Conservation (phyloP, 2,888 invertebrate species). For the Torymus texanus region DNA sequence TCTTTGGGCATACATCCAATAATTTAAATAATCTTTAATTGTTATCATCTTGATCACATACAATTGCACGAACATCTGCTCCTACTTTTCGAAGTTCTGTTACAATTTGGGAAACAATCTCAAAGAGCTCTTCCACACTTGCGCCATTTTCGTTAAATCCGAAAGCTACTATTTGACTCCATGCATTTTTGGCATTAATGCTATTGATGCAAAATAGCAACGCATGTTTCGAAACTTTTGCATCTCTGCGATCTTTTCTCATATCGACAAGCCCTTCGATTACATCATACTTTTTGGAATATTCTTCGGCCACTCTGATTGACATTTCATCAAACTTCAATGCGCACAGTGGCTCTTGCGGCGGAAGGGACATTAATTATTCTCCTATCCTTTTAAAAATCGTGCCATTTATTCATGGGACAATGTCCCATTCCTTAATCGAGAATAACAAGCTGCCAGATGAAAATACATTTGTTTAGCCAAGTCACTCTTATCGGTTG, state of each 20-base stretch:
- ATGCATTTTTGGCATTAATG: slow-evolving; percentile 51
- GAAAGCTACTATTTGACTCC: slow-evolving; percentile 51
- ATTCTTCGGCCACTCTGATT: neutral
- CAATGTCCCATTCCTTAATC: slow-evolving; percentile 7
- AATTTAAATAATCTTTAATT: slow-evolving; percentile 31
- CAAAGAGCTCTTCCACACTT: slow-evolving; percentile 3
- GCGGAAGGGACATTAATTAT: neutral
- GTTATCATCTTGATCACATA: slow-evolving; percentile 20
- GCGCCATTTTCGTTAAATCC: slow-evolving; percentile 29
- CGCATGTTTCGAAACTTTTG: slow-evolving; percentile 39
- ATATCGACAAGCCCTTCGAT: slow-evolving; percentile 22
- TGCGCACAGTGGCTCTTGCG: neutral
- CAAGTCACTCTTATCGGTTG: neutral
- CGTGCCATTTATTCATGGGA: slow-evolving; percentile 47
- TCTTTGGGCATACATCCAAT: neutral
- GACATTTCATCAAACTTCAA: slow-evolving; percentile 25
- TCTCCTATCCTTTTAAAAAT: slow-evolving; percentile 33
- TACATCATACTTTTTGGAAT: neutral
- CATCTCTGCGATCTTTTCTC: slow-evolving; percentile 16
- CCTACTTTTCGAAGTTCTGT: neutral
- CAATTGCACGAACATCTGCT: slow-evolving; percentile 7
- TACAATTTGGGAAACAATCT: neutral
- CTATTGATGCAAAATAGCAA: slow-evolving; percentile 51
- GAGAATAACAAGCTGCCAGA: neutral
- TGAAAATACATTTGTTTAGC: neutral